These are phyloP conservation scores for Mycalesis mineus DNA, from an alignment of 2,888 invertebrate species.

Conservation along the genomic window DNA sequence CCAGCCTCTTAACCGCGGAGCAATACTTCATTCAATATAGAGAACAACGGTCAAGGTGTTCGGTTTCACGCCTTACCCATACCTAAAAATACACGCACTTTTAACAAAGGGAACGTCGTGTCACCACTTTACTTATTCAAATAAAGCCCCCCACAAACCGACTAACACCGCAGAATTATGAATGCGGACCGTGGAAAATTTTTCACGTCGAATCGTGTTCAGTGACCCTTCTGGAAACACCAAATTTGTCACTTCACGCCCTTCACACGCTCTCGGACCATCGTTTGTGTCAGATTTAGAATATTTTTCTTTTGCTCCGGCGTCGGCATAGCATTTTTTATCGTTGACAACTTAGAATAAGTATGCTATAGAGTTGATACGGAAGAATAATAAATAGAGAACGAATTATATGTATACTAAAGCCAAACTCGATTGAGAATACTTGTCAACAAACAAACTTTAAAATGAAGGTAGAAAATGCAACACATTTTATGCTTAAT, in stretches of 20 bases:
- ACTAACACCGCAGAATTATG: conserved; percentile 12
- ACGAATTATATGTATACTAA: too few relatives aligned
- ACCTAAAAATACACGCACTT: background rate
- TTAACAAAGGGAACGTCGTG: background rate
- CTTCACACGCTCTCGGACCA: background rate
- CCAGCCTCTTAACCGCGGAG: too few relatives aligned
- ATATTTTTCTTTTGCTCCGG: conserved; percentile 3
- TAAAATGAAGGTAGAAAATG: too few relatives aligned
- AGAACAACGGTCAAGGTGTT: too few relatives aligned
- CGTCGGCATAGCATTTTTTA: background rate
- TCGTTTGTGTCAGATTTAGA: conserved; percentile 1
- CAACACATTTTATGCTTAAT: too few relatives aligned
- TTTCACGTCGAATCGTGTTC: conserved; percentile 15
- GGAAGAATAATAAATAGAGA: too few relatives aligned
- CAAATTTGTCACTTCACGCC: conserved; percentile 15
- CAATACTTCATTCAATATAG: too few relatives aligned
- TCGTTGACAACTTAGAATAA: too few relatives aligned
- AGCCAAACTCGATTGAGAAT: too few relatives aligned
- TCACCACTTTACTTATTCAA: conserved; percentile 6
- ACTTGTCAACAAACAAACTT: too few relatives aligned
- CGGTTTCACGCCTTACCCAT: background rate
- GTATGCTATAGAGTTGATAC: too few relatives aligned
- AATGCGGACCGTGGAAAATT: conserved; percentile 12
- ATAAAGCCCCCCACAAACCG: conserved; percentile 3
- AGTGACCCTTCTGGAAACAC: conserved; percentile 12